phyloP scores from a whole-genome alignment of 1,140 invertebrate species.

The Leguminivora glycinivorella region DNA sequence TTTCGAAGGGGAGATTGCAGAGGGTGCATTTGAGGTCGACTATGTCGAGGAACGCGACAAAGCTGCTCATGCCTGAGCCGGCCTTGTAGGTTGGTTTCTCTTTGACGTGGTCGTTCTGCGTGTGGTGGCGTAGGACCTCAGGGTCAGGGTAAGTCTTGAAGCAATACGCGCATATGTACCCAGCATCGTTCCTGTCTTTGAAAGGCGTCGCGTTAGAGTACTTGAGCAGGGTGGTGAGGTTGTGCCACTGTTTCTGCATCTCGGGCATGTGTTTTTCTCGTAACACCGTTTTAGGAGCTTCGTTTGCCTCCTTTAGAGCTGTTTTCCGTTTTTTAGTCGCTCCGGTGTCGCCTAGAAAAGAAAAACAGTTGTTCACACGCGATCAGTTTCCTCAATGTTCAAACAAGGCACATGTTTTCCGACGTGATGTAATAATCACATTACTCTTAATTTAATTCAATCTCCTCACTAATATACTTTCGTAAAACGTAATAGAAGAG shows the following conservation, averaged over 20 bases:
- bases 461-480: not conserved
- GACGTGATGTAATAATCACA: no score
- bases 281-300: conserved; percentile 45
- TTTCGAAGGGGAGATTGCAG: conserved; percentile 54
- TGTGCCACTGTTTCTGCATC: conserved; percentile 73
- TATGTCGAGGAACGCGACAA: conserved; percentile 66
- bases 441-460: not conserved
- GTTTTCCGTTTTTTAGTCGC: conserved; percentile 61
- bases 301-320: conserved; percentile 52
- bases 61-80: conserved; percentile 61
- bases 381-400: conserved; percentile 41
- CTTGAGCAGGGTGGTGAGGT: conserved; percentile 63
- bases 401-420: not conserved
- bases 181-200: conserved; percentile 68
- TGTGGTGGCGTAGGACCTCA: conserved; percentile 55
- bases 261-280: conserved; percentile 63
- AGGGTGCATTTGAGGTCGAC: conserved; percentile 68
- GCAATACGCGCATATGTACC: conserved; percentile 70
- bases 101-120: conserved; percentile 56
- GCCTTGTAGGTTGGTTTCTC: conserved; percentile 66
- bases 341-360: conserved; percentile 73
- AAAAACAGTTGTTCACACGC: conserved; percentile 69
- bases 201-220: conserved; percentile 70
- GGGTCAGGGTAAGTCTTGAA: conserved; percentile 63
- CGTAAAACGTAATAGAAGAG: no score